Evolutionary conservation across 1,140 invertebrate species (phyloP).

Genomic region (Aphelenchoides besseyi): DNA sequence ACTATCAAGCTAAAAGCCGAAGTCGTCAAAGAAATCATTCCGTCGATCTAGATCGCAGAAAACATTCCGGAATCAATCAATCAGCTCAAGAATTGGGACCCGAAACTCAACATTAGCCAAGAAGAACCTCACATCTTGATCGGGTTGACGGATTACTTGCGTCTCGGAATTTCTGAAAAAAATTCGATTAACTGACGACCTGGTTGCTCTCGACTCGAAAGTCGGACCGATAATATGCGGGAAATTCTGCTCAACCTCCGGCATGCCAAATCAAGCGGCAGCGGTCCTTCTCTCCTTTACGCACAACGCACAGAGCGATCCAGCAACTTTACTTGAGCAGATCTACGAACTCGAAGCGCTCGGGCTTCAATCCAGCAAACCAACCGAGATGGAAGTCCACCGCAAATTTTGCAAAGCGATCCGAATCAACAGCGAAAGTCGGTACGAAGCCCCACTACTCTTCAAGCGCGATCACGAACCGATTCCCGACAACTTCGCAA

Average conservation of each 20-base stretch:
- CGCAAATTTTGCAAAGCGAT: slow-evolving; percentile 11
- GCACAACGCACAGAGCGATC: not conserved
- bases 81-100: not conserved
- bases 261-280: not conserved
- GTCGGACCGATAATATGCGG: no score
- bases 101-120: no score
- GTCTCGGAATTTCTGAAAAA: no score
- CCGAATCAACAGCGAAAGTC: not conserved
- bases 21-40: not conserved
- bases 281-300: not conserved
- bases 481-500: not conserved
- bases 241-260: no score
- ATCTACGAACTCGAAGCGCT: not conserved
- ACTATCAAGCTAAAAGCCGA: not conserved
- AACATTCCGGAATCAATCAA: not conserved
- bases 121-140: no score
- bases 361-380: not conserved
- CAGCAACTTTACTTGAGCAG: not conserved
- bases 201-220: no score
- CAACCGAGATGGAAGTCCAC: not conserved
- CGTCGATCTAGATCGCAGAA: not conserved
- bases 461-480: not conserved
- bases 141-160: no score
- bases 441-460: not conserved
- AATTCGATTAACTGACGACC: no score